Evolutionary conservation across 2,113 vertebrate species (phyloP).

Genomic region (Dasyornis broadbenti): DNA sequence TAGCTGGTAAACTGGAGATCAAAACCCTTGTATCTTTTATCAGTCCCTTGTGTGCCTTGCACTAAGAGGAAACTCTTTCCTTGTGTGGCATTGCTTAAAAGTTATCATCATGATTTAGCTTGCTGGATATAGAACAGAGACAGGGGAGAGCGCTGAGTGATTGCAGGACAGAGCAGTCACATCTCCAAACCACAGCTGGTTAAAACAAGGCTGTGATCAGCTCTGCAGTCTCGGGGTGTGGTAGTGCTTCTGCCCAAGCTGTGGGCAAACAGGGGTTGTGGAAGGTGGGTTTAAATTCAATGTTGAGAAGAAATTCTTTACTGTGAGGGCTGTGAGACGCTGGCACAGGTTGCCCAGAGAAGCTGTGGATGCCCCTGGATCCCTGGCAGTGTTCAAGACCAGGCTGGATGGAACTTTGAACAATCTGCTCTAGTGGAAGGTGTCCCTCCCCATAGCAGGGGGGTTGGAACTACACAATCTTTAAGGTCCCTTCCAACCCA

Average conservation of each 20-base stretch:
- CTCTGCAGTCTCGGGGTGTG: background rate
- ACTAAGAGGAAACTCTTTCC: conserved; percentile 44
- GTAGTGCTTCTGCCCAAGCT: background rate
- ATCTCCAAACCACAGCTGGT: background rate
- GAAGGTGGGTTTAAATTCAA: background rate
- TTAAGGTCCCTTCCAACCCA: background rate
- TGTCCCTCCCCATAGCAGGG: background rate
- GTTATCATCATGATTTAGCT: background rate
- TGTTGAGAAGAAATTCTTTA: background rate
- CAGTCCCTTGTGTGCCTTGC: conserved; percentile 31
- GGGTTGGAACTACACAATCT: accelerated
- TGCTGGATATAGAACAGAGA: conserved; percentile 31
- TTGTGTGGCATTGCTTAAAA: conserved; percentile 40
- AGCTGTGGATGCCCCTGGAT: background rate
- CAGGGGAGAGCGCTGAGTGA: background rate
- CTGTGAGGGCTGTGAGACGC: background rate
- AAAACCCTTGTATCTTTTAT: conserved; percentile 58
- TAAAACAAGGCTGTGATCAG: background rate
- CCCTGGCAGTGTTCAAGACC: background rate
- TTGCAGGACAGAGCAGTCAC: background rate
- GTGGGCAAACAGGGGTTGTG: background rate
- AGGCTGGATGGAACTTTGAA: background rate
- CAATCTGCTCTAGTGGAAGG: no score
- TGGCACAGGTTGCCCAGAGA: background rate
- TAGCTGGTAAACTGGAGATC: conserved; percentile 52